Conservation (phyloP, 1,140 invertebrate genomes). For the Zaprionus taronus region DNA sequence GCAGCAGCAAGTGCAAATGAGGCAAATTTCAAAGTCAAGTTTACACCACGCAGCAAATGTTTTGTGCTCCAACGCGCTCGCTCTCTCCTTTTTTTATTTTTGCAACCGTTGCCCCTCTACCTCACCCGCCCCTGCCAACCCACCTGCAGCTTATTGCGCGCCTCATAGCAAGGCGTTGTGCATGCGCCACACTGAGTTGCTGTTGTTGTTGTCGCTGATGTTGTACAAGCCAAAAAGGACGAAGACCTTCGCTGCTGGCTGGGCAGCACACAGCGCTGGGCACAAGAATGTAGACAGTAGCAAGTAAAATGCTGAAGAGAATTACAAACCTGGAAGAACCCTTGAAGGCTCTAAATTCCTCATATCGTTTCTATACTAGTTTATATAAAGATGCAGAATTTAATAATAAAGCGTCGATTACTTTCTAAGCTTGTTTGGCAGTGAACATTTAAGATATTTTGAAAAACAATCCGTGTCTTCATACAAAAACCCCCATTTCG, state of each 20-base stretch:
- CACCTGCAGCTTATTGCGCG: background rate
- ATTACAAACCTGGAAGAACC: too few relatives aligned
- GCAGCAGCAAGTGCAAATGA: constrained; percentile 75
- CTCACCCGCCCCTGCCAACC: background rate
- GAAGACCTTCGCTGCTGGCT: background rate
- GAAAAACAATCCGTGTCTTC: too few relatives aligned
- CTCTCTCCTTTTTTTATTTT: constrained; percentile 5
- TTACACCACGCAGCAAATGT: constrained; percentile 80
- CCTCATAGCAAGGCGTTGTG: background rate
- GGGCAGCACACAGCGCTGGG: background rate
- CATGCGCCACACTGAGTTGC: background rate
- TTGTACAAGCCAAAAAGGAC: background rate
- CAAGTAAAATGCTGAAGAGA: too few relatives aligned
- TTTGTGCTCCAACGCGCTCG: constrained; percentile 62
- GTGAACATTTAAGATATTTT: too few relatives aligned
- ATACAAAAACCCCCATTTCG: too few relatives aligned
- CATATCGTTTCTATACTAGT: too few relatives aligned
- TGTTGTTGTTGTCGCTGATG: background rate
- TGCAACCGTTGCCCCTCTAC: constrained; percentile 2
- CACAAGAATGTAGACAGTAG: background rate
- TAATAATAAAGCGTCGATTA: too few relatives aligned
- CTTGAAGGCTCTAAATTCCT: too few relatives aligned
- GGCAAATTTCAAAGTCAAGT: constrained; percentile 82
- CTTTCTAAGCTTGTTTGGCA: too few relatives aligned
- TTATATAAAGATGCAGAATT: too few relatives aligned